phyloP scores from a whole-genome alignment of 2,797 vertebrate genomes.

The Balearica regulorum region DNA sequence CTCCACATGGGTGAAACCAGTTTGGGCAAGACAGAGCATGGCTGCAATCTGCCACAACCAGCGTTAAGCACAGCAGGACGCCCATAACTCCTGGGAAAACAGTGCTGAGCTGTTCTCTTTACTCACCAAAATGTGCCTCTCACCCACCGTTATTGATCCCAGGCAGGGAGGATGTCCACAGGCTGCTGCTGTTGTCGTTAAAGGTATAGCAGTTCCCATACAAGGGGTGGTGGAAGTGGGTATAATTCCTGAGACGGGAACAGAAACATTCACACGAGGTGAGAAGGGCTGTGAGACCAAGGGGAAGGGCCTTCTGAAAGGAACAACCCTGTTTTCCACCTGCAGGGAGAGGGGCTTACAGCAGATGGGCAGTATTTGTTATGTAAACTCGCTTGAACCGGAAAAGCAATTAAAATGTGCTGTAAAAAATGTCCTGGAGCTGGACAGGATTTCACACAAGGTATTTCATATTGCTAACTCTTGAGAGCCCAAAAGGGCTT shows the following conservation, averaged over 20 bases:
- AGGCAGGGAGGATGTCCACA: constrained; percentile 78
- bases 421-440: not conserved
- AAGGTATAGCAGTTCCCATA: constrained; percentile 84
- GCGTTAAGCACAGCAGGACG: not conserved
- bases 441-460: not conserved
- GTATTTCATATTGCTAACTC: not conserved
- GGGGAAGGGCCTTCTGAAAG: not conserved
- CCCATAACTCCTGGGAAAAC: not conserved
- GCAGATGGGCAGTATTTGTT: constrained; percentile 33
- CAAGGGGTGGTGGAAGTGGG: constrained; percentile 78
- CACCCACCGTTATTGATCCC: constrained; percentile 80
- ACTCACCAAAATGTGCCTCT: not conserved
- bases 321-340: not conserved
- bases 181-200: constrained; percentile 71
- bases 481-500: not conserved
- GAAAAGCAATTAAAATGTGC: constrained; percentile 13
- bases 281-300: not conserved
- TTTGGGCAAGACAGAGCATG: not conserved
- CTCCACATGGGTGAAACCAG: not conserved
- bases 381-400: not conserved
- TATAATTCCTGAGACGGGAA: constrained; percentile 71
- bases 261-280: not conserved
- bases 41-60: not conserved
- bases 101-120: not conserved
- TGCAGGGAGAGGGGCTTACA: constrained; percentile 2